Base-by-base conservation (phyloP, 2,888 invertebrate species). In the Dione vanillae region DNA sequence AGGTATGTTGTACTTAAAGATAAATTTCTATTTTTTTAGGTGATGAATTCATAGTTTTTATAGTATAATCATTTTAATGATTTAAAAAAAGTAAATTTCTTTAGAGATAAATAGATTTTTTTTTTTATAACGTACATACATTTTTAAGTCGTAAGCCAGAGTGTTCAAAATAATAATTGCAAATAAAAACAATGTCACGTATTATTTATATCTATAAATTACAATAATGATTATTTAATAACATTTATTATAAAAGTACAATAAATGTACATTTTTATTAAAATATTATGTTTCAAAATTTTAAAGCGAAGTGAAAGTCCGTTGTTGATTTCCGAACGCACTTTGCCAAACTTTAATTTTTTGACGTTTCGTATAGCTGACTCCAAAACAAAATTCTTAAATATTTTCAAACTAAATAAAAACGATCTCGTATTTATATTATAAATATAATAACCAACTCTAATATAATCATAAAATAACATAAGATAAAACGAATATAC, bases 341-440 rank as follows among this genome's bases (percentile, higher is more conserved):
- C 49, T 67, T 62, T 70, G 70, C 47, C 68, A 67, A 74, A 74
- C 65, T 70, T 68, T 54, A 54, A 37, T 54, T 69, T 72, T 73
- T 75, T 75, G 74, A 76, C 76, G 70, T 76, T 74, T 76, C 66
- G 68, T 70, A 68, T 68, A 71, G 16, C 59, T 67, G 27, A 61
- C 54, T 67, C 52, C 64, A 61, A 61, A 61, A 65, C 41, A 47
- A 37, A 68, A 52, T 69, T 67, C 65, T 43, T 58, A 45, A n/a
- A 61, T 45, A 35, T 61, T 61, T 61, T 61, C 27, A 61, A 61
- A 61, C 45, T 61, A 45, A 45, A 45, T 27, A 61, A 1, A 20
- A 27, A 6, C 9, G 7, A 61, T 37, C 7, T 0, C 20, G 5
- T 9, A 43, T 16, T n/a, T 27, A 43, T 61, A 27, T 7, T 41